Evolutionary conservation across 2,888 invertebrate species (phyloP).

Genomic region (Trilocha varians): DNA sequence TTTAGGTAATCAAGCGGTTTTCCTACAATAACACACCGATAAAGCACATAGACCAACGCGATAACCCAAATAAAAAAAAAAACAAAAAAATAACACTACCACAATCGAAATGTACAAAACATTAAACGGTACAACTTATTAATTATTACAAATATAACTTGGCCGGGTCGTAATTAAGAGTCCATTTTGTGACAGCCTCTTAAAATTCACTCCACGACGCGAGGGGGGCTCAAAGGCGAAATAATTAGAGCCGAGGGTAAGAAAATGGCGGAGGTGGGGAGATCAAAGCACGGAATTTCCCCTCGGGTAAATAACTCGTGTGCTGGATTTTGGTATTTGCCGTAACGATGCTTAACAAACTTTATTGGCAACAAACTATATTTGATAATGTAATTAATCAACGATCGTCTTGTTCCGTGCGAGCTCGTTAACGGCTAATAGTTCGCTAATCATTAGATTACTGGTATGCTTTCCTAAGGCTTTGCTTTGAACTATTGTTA

Average conservation of each 20-base stretch:
- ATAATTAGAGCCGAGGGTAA: slow-evolving; percentile 67
- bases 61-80: too few species aligned
- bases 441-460: not conserved
- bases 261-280: slow-evolving; percentile 52
- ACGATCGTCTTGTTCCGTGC: slow-evolving; percentile 4
- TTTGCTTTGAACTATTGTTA: too few species aligned
- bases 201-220: slow-evolving; percentile 63
- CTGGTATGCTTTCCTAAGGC: too few species aligned
- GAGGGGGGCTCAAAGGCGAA: slow-evolving; percentile 60
- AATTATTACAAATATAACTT: slow-evolving; percentile 63
- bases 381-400: slow-evolving; percentile 20
- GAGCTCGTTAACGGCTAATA: not conserved
- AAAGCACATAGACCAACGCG: not conserved
- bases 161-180: slow-evolving; percentile 59
- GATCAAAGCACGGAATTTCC: slow-evolving; percentile 61
- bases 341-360: slow-evolving; percentile 25
- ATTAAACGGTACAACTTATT: slow-evolving; percentile 41
- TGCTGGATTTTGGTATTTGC: slow-evolving; percentile 39
- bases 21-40: not conserved
- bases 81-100: slow-evolving; percentile 2
- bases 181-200: slow-evolving; percentile 66
- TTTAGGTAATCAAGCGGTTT: not conserved
- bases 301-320: slow-evolving; percentile 47
- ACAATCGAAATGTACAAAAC: slow-evolving; percentile 4
- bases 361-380: slow-evolving; percentile 27